Base-by-base conservation (phyloP, 2,888 invertebrate genomes). In the Pyrochroa serraticornis region DNA sequence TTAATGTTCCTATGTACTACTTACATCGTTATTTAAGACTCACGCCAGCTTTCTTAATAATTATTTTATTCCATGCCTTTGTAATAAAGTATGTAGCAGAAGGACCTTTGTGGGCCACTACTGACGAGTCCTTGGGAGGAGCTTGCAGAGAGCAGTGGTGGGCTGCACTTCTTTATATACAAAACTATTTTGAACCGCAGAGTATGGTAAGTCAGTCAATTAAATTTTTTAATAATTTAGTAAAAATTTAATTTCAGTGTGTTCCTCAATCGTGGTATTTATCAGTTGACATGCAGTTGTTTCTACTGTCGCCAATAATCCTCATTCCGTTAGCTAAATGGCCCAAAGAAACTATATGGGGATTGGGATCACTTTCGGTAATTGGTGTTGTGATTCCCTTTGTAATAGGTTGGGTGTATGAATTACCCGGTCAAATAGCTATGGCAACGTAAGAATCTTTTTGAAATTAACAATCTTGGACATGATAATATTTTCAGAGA, bases 1-100 rank as follows among this genome's bases (percentile, higher is more conserved):
- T 78, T 8, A 77, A 78, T 45, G 49, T 77, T 10, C 56, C 74
- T 53, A 39, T 78, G 6, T 62, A 54, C 14, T 58, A 54, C 32
- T 7, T 58, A 7, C 58, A 58, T 31, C 6, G 58, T 42, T 54
- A 54, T 42, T 9, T 58, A 1, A 48, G 59, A 65, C 67, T 83
- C 45, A 81, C 82, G 0, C 71, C 71, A n/a, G 58, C 67, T 2
- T 46, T 69, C 12, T 47, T 41, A 7, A 33, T 43, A 8, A n/a
- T 39, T 9, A 58, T 54, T 7, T 33, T 58, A 6, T 14, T 58
- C 7, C 41, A 58, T 32, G 32, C 37, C 12, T 10, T 33, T 35
- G 13, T 58, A 14, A n/a, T 54, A 12, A 14, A 1, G 9, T 53
- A 47, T 36, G 2, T 53, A 5, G 47, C 39, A 30, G 36, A 13